These are phyloP conservation scores for Callinectes sapidus DNA, from an alignment of 2,888 invertebrate species.

Conservation along the genomic window DNA sequence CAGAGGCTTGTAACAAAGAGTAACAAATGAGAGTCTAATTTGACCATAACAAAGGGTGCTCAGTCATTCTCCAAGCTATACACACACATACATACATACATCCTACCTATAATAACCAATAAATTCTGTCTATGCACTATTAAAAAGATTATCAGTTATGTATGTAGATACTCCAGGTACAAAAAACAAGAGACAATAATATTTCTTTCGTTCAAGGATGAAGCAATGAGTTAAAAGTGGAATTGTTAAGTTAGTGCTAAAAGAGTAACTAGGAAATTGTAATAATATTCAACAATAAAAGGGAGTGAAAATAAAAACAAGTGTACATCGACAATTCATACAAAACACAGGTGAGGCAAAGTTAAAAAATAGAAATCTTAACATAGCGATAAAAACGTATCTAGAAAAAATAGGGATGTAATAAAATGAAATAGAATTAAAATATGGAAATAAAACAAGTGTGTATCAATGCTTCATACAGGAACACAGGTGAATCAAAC, in stretches of 20 bases:
- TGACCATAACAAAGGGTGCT: background rate
- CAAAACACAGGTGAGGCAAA: background rate
- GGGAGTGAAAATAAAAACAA: background rate
- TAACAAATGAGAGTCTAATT: background rate
- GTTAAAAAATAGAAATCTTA: background rate
- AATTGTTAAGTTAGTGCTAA: background rate
- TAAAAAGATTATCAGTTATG: background rate
- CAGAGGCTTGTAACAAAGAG: background rate
- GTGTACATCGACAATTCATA: background rate
- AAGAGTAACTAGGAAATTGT: background rate
- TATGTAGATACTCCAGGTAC: background rate
- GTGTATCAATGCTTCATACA: background rate
- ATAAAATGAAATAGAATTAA: background rate
- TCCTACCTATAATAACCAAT: background rate
- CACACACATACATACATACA: background rate
- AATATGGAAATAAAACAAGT: background rate
- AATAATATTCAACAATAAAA: background rate
- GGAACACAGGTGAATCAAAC: background rate
- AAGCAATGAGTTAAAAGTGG: background rate
- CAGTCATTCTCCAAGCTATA: background rate
- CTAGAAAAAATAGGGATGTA: background rate
- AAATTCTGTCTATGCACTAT: background rate
- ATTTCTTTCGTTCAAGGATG: background rate
- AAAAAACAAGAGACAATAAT: background rate
- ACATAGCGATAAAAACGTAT: background rate